phyloP scores from a whole-genome alignment of 2,113 vertebrate genomes.

The Dipodomys merriami region DNA sequence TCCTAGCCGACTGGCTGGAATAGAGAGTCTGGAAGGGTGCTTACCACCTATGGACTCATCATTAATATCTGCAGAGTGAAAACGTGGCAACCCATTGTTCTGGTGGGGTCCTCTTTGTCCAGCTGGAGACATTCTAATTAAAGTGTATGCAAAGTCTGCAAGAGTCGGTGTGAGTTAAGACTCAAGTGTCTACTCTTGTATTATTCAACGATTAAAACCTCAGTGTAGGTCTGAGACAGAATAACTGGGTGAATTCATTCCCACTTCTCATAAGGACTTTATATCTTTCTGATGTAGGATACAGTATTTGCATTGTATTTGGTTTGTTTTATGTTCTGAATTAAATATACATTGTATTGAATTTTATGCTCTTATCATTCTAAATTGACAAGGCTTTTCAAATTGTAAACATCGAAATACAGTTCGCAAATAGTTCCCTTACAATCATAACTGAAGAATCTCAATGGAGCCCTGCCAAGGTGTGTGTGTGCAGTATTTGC shows the following conservation, averaged over 20 bases:
- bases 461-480: neutral
- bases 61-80: neutral
- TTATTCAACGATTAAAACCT: neutral
- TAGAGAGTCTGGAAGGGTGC: rapidly evolving
- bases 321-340: neutral
- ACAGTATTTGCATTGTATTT: neutral
- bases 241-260: neutral
- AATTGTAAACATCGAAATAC: neutral
- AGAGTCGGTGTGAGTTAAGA: neutral
- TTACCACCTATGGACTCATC: neutral
- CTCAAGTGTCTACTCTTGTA: neutral
- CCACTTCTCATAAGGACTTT: neutral
- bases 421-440: neutral
- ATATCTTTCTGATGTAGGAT: neutral
- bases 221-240: neutral
- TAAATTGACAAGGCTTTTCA: neutral
- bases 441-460: neutral
- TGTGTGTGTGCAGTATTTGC: neutral
- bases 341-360: neutral
- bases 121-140: neutral
- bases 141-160: neutral
- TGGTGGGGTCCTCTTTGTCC: neutral
- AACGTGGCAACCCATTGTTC: neutral
- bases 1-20: neutral
- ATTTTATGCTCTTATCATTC: neutral